Base-by-base conservation (phyloP, 2,888 invertebrate species). In the Sinhomidia bicolor region DNA sequence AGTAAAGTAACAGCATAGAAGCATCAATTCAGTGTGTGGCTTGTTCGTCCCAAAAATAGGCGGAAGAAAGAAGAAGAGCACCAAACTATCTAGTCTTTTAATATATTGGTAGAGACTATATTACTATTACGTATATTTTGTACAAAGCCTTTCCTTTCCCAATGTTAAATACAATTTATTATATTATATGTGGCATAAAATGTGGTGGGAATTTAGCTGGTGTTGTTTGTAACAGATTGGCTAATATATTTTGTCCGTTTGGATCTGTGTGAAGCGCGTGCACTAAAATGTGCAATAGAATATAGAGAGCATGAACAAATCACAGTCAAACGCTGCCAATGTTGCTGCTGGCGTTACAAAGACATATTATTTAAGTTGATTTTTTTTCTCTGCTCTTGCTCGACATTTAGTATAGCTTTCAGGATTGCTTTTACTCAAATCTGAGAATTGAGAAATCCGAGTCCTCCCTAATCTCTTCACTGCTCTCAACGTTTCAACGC, bases 31-130 rank as follows among this genome's bases (percentile, higher is more conserved):
- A 20, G n/a, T 65, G 60, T 71, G 3, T 74, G 51, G 47, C 26
- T 29, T 26, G 26, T 26, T 85, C 88, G 87, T 91, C 90, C 90
- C 91, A 91, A 91, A 91, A 91, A 91, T 91, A 91, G 91, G 90
- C 89, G 90, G 89, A 89, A 81, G 86, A 91, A 89, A 90, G 83
- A 88, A 90, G 89, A 89, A 83, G 89, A 62, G 44, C 41, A 29
- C 20, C 26, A 62, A 62, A 12, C 20, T 12, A 76, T 51, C 76
- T 71, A 71, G 76, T 51, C 41, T 62, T 17, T 26, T 12, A 20
- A 36, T 17, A 41, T n/a, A 74, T 47, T 26, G 23, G 51, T 74
- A n/a, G n/a, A n/a, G n/a, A n/a, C n/a, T n/a, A n/a, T n/a, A n/a
- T n/a, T n/a, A n/a, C n/a, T n/a, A n/a, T n/a, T n/a, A 29, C 36